Percentiles rank a stretch among this genome's conserved stretches.
Conservation (phyloP, 2,888 invertebrate genomes). For the Dryocosmus kuriphilus region DNA sequence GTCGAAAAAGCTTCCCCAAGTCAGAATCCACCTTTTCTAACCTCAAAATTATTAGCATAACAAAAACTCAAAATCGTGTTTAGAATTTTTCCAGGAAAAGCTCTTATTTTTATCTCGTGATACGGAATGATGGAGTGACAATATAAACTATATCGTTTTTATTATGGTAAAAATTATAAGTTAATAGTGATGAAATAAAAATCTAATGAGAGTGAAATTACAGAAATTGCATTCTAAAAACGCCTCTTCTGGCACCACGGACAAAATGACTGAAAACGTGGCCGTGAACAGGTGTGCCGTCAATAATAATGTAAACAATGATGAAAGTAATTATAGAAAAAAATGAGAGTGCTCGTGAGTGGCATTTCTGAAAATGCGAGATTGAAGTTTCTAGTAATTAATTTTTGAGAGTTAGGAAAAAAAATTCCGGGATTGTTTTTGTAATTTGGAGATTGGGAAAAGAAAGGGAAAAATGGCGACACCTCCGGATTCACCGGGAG, state of each 20-base stretch:
- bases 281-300: conserved; percentile 26
- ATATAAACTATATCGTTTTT: neutral
- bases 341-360: neutral
- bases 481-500: conserved; percentile 89
- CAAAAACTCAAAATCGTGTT: conserved; percentile 5
- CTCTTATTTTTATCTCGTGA: neutral
- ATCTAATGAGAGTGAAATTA: neutral
- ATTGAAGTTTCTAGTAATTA: neutral
- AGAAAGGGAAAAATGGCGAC: conserved; percentile 83
- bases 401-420: neutral
- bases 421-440: neutral
- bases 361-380: conserved; percentile 1
- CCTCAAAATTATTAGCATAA: neutral
- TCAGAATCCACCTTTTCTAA: neutral
- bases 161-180: neutral
- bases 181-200: neutral
- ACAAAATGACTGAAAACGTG: neutral
- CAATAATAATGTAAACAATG: conserved; percentile 17
- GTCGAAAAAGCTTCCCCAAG: neutral
- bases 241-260: conserved; percentile 18
- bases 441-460: neutral
- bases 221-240: neutral
- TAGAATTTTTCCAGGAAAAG: conserved; percentile 14
- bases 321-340: conserved; percentile 32
- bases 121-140: neutral